Evolutionary conservation across 30 jellyfish, hydroid and myxozoan genomes (phyloP).

Genomic region (Aurelia coerulea): DNA sequence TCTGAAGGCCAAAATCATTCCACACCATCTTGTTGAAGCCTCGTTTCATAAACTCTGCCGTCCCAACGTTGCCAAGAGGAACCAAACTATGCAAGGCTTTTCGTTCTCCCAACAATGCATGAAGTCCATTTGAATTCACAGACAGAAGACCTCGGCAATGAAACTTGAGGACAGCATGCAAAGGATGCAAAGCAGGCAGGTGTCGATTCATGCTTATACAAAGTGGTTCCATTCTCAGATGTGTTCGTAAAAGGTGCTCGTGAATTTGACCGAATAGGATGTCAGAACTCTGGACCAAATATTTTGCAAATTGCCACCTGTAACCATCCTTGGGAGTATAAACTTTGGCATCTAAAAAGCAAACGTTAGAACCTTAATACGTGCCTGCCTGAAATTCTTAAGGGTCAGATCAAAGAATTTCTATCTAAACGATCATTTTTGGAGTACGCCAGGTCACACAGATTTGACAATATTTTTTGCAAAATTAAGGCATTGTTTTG

Average conservation of each 20-base stretch:
- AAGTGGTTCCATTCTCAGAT: conserved; percentile 61
- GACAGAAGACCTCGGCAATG: conserved; percentile 84
- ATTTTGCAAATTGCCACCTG: conserved; percentile 79
- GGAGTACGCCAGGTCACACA: no score
- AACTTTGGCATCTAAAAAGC: conserved; percentile 52
- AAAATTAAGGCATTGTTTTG: no score
- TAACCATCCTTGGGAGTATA: conserved; percentile 74
- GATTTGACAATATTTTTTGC: no score
- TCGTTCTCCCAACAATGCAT: neutral
- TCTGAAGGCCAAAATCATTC: conserved; percentile 45
- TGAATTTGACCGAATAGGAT: conserved; percentile 41
- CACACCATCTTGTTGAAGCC: conserved; percentile 63
- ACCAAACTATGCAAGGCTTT: conserved; percentile 45
- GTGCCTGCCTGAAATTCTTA: no score
- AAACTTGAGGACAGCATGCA: conserved; percentile 52
- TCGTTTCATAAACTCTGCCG: conserved; percentile 30
- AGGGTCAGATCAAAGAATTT: no score
- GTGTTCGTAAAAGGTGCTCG: conserved; percentile 81
- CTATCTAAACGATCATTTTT: no score
- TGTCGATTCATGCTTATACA: conserved; percentile 71
- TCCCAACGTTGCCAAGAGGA: conserved; percentile 75
- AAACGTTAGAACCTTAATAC: no score
- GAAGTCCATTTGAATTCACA: conserved; percentile 11
- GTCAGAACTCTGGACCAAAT: conserved; percentile 59
- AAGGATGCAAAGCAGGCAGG: conserved; percentile 69